Base-by-base conservation (phyloP, 2,888 invertebrate genomes). In the Hofmannophila pseudospretella region DNA sequence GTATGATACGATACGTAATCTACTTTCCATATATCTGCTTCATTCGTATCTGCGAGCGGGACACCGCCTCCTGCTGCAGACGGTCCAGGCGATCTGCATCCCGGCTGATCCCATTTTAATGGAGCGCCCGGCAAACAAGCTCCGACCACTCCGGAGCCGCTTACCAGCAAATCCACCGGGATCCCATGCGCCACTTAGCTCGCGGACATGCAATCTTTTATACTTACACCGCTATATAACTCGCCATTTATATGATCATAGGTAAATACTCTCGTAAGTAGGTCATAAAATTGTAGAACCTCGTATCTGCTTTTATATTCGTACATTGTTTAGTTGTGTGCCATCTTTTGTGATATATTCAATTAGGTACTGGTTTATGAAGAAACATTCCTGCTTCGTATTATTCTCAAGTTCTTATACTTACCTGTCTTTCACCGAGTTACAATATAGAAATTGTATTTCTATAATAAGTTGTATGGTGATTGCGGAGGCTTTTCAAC, bases 61-160 rank as follows among this genome's bases (percentile, higher is more conserved):
- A 49, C 45, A 45, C 58, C 52, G 62, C 56, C n/a, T n/a, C 5
- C 16, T 16, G 5, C 16, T 55, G 62, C 62, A 63, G 57, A 54
- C 60, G 59, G 78, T 78, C 81, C 84, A 67, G 64, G 70, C 77
- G 78, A 85, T 86, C 81, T 86, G 84, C 85, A 85, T 85, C 79
- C 72, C 64, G 62, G 61, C 77, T 85, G 86, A 86, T 85, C 86
- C 86, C 68, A 84, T 85, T 86, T 86, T 86, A 86, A 86, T 86
- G 84, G 85, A 86, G 78, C 81, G 78, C 80, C 78, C 75, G 77
- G 85, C 84, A 85, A 85, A 85, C 84, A 85, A 78, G 81, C 81
- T 79, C 70, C 67, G 49, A 19, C 26, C 27, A 13, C 22, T 19
- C 10, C 31, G 26, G 41, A 75, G 74, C 76, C 73, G 85, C 85